Percentiles rank a stretch among this genome's conserved stretches.
phyloP scores from a whole-genome alignment of 2,888 invertebrate genomes.

The Operophtera brumata region DNA sequence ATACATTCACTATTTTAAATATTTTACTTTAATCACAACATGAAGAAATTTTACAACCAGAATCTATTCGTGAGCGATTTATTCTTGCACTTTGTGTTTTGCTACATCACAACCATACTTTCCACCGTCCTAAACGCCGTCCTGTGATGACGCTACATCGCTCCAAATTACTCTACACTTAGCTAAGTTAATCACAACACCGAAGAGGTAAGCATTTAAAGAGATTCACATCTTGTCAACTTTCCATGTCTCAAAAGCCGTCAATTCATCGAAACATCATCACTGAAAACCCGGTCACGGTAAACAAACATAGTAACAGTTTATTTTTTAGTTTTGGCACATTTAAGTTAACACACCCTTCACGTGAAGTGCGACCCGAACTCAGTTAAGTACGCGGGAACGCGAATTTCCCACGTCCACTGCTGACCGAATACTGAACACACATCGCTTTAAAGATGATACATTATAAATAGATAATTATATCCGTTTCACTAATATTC shows the following conservation, averaged over 20 bases:
- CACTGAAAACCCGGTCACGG: constrained; percentile 42
- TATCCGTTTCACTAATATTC: constrained; percentile 62
- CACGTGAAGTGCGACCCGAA: constrained; percentile 53
- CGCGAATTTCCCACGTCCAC: constrained; percentile 54
- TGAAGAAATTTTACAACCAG: constrained; percentile 68
- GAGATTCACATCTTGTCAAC: constrained; percentile 65
- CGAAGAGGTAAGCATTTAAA: constrained; percentile 77
- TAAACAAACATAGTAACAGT: constrained; percentile 48
- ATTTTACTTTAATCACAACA: constrained; percentile 71
- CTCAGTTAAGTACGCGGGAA: constrained; percentile 43
- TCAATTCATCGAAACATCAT: constrained; percentile 55
- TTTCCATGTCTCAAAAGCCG: constrained; percentile 42
- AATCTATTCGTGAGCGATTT: constrained; percentile 51
- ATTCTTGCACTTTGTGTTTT: constrained; percentile 43
- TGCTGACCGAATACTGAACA: constrained; percentile 57
- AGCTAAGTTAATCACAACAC: constrained; percentile 76
- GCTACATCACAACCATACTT: constrained; percentile 71
- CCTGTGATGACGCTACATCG: constrained; percentile 50
- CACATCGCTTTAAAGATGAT: constrained; percentile 58
- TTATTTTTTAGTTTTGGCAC: constrained; percentile 67
- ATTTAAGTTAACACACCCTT: constrained; percentile 60
- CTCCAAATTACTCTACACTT: constrained; percentile 49
- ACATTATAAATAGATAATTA: constrained; percentile 72
- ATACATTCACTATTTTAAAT: constrained; percentile 59
- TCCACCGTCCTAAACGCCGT: constrained; percentile 46